Conservation (phyloP, 2,113 vertebrate species). For the Tringa solitaria region DNA sequence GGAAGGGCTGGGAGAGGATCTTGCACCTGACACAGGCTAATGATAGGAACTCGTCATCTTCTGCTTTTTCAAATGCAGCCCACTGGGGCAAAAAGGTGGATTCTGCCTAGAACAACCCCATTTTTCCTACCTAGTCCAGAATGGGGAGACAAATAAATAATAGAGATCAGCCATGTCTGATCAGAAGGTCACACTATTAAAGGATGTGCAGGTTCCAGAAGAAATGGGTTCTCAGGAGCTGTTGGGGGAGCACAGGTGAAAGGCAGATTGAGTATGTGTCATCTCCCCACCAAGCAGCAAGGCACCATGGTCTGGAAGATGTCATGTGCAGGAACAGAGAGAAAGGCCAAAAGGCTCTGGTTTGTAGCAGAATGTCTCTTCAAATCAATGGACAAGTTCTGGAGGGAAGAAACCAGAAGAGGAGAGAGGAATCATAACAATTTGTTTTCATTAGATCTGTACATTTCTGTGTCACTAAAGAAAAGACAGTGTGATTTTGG, state of each 20-base stretch:
- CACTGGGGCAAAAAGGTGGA: neutral
- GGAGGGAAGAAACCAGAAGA: neutral
- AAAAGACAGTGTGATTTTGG: neutral
- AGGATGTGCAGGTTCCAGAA: neutral
- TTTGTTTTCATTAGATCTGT: neutral
- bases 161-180: neutral
- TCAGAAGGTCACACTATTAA: neutral
- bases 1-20: neutral
- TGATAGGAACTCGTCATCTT: neutral
- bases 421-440: neutral
- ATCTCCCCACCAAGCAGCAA: neutral
- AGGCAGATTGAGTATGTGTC: rapidly evolving
- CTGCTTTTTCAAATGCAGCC: neutral
- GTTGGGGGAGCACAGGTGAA: neutral
- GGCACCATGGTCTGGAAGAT: neutral
- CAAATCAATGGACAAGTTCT: neutral
- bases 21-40: neutral
- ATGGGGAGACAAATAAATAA: neutral
- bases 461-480: neutral
- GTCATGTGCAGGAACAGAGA: neutral
- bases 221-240: neutral
- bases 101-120: neutral
- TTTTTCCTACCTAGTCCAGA: neutral
- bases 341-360: neutral
- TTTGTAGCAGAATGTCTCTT: neutral